phyloP scores from a whole-genome alignment of 2,888 invertebrate species.

The Serrognathus titanus region DNA sequence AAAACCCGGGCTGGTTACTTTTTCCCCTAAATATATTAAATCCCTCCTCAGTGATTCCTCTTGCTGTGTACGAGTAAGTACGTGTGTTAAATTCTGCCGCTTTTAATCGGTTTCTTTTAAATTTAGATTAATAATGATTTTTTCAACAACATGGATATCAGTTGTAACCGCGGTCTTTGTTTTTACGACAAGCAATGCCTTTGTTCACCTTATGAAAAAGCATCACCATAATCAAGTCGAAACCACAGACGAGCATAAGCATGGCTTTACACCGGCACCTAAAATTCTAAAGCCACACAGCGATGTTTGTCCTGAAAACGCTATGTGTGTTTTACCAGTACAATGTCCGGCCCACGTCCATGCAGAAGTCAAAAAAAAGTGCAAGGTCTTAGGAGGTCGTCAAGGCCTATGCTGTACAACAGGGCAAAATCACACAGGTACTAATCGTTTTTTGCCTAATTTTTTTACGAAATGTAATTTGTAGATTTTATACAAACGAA shows the following conservation, averaged over 20 bases:
- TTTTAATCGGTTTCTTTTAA: too few species aligned
- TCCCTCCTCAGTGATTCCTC: too few species aligned
- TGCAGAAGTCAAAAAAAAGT: slow-evolving; percentile 40
- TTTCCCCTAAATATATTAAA: too few species aligned
- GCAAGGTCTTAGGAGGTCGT: slow-evolving; percentile 51
- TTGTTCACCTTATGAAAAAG: neutral
- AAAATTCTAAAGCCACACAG: neutral
- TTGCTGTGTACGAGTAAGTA: too few species aligned
- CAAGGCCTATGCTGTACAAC: slow-evolving; percentile 63
- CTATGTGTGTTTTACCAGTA: slow-evolving; percentile 59
- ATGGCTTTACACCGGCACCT: slow-evolving; percentile 29
- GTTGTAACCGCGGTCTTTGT: neutral
- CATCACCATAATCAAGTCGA: neutral
- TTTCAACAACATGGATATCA: too few species aligned
- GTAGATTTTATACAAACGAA: neutral
- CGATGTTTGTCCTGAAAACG: slow-evolving; percentile 26
- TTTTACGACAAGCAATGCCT: neutral
- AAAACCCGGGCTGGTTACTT: too few species aligned
- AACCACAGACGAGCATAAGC: slow-evolving; percentile 10
- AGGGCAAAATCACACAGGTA: slow-evolving; percentile 57
- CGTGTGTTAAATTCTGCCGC: too few species aligned
- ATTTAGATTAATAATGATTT: too few species aligned
- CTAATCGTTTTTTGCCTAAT: slow-evolving; percentile 14
- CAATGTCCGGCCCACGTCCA: slow-evolving; percentile 64
- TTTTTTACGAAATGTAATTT: neutral